phyloP scores from a whole-genome alignment of 2,888 invertebrate genomes.

The Caenorhabditis uteleia region DNA sequence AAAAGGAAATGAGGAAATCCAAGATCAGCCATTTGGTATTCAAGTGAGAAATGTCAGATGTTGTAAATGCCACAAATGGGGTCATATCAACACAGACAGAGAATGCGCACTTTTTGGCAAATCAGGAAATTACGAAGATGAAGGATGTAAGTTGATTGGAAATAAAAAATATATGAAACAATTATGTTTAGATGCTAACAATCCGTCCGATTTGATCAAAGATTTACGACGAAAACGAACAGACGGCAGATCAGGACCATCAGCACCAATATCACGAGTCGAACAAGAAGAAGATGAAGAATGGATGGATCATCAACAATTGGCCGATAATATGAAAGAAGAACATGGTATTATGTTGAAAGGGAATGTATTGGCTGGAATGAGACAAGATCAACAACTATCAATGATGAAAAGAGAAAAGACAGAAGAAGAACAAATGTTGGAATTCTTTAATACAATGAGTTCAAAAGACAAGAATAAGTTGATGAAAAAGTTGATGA shows the following conservation, averaged over 20 bases:
- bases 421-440: constrained; percentile 41
- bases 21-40: constrained; percentile 75
- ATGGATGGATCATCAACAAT: constrained; percentile 53
- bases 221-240: constrained; percentile 43
- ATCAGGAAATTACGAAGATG: constrained; percentile 68
- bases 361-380: constrained; percentile 38
- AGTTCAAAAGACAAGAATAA: constrained; percentile 59
- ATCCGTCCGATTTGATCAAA: constrained; percentile 66
- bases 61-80: constrained; percentile 99
- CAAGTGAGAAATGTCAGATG: constrained; percentile 95
- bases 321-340: constrained; percentile 65
- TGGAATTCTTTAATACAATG: constrained; percentile 53
- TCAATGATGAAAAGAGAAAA: constrained; percentile 36
- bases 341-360: constrained; percentile 65
- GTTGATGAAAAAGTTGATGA: constrained; percentile 48
- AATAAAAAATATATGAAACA: background rate
- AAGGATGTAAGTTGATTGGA: constrained; percentile 67
- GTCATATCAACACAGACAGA: constrained; percentile 93
- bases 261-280: constrained; percentile 6
- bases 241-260: constrained; percentile 13
- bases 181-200: constrained; percentile 63
- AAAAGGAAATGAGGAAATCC: constrained; percentile 93
- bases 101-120: constrained; percentile 88
- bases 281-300: constrained; percentile 51
- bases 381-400: constrained; percentile 44